Evolutionary conservation across 2,888 invertebrate species (phyloP).

Genomic region (Dryocosmus kuriphilus): DNA sequence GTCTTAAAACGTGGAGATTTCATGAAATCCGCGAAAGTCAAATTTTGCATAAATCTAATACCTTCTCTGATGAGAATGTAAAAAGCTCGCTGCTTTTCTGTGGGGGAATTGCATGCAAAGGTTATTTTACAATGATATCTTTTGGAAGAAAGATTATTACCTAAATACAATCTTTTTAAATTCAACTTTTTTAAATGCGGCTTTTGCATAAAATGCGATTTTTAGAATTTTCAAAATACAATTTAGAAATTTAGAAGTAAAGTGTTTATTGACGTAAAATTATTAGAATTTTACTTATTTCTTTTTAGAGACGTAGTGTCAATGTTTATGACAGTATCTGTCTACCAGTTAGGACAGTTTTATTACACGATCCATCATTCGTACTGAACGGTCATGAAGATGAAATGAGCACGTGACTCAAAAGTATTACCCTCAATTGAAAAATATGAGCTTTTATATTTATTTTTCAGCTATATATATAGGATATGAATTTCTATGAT

Average conservation of each 20-base stretch:
- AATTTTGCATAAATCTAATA: too few relatives aligned
- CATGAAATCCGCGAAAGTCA: too few relatives aligned
- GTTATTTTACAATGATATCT: background rate
- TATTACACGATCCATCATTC: slow-evolving; percentile 52
- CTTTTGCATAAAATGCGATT: too few relatives aligned
- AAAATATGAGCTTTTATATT: slow-evolving; percentile 8
- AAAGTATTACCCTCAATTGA: slow-evolving; percentile 2
- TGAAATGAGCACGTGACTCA: slow-evolving; percentile 50
- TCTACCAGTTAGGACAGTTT: slow-evolving; percentile 54
- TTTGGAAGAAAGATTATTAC: background rate
- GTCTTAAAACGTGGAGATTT: too few relatives aligned
- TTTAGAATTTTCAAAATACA: too few relatives aligned
- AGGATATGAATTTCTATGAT: too few relatives aligned
- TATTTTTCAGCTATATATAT: background rate
- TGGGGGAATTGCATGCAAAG: background rate
- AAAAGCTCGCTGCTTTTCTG: too few relatives aligned
- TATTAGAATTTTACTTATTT: background rate
- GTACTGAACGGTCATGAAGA: slow-evolving; percentile 52
- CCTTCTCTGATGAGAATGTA: too few relatives aligned
- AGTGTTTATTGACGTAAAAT: background rate
- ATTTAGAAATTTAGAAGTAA: too few relatives aligned
- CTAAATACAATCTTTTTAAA: background rate
- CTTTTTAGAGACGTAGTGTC: background rate
- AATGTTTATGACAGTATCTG: slow-evolving; percentile 45
- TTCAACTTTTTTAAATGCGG: background rate